Conservation (phyloP, 2,797 vertebrate genomes). For the Pseudochirops cupreus region DNA sequence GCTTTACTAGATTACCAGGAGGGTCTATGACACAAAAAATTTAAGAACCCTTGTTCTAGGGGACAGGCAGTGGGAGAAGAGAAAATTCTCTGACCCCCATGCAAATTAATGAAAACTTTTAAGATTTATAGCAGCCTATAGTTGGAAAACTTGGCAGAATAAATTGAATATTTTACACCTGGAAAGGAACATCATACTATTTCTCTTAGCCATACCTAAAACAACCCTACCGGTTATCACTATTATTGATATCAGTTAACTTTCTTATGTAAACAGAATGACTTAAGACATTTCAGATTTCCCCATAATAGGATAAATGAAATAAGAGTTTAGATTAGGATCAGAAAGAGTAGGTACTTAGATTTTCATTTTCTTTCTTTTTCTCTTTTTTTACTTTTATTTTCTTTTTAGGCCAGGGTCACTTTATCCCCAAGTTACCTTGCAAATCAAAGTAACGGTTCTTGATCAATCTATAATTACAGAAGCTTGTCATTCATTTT, state of each 20-base stretch:
- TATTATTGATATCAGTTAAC: not conserved
- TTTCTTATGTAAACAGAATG: not conserved
- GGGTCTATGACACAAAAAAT: not conserved
- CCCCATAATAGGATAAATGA: not conserved
- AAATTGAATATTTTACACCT: not conserved
- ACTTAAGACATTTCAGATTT: not conserved
- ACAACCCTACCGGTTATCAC: no score
- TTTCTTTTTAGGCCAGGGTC: not conserved
- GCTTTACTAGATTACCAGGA: not conserved
- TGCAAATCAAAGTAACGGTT: constrained; percentile 9
- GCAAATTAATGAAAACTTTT: not conserved
- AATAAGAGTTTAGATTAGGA: constrained; percentile 4
- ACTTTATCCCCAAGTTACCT: not conserved
- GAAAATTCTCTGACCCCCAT: not conserved
- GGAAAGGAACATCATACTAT: not conserved
- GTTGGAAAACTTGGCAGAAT: not conserved
- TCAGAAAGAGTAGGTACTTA: not conserved
- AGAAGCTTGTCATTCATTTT: not conserved
- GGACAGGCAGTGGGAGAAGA: not conserved
- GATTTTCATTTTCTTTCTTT: not conserved
- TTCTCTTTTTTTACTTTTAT: not conserved
- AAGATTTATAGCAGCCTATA: no score
- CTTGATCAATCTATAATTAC: not conserved
- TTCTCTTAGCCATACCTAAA: not conserved
- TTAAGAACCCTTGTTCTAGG: not conserved